Base-by-base conservation (phyloP, 2,797 vertebrate species). In the Clamator glandarius region DNA sequence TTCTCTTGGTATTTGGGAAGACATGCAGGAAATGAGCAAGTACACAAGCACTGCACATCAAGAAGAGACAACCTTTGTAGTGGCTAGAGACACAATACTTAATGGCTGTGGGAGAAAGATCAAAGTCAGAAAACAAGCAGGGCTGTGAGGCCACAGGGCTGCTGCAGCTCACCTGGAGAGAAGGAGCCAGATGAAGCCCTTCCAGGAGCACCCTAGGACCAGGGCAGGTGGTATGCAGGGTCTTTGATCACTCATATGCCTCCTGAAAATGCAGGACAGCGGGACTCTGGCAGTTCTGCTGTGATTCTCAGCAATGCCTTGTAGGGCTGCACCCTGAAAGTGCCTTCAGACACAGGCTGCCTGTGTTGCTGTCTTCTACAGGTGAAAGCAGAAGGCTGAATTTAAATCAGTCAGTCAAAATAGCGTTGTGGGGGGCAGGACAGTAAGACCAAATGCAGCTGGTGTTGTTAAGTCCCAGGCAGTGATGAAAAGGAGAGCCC, bases 291-390 rank as follows among this genome's bases (percentile, higher is more conserved):
- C 20, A 77, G 64, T 23, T 69, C n/a, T 23, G 9, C 17, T 0
- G 0, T 3, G 3, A 19, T 69, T 75, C 66, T 52, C 14, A 50
- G 35, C 36, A 24, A 19, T 21, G 15, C 12, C 52, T 0, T 4
- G 7, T 25, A 48, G 0, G 0, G 10, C 35, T 84, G n/a, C 35
- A 6, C 14, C 16, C 11, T 26, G 20, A n/a, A 36, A 61, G 39
- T 0, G 1, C 36, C 63, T 73, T 62, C 44, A 76, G 52, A 46
- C 19, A 31, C 21, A n/a, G 26, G 36, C 46, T 64, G 52, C 39
- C 29, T 23, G n/a, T 24, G 21, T 25, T 26, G 48, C 20, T 8
- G 2, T 46, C 62, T 66, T 75, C 59, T 55, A 39, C 54, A 36
- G 9, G n/a, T 55, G 50, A 46, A 78, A 89, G 57, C 31, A 61